Evolutionary conservation across 2,888 invertebrate genomes (phyloP).

Genomic region (Coleophora flavipennella): DNA sequence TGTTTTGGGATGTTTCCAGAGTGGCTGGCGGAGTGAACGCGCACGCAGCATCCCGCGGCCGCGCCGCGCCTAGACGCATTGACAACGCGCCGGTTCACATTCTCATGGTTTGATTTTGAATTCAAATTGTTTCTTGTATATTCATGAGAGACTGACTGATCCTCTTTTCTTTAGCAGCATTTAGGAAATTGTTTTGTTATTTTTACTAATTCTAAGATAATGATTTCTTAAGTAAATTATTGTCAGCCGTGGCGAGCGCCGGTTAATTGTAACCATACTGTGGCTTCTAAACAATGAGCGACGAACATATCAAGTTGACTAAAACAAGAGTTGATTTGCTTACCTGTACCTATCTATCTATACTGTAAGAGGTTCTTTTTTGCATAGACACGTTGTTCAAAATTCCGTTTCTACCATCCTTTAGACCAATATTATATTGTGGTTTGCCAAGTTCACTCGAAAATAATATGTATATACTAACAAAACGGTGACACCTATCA

Average conservation of each 20-base stretch:
- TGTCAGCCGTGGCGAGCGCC: constrained; percentile 29
- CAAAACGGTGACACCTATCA: constrained; percentile 31
- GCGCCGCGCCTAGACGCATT: too few relatives aligned
- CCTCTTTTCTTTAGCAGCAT: constrained; percentile 62
- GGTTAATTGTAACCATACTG: constrained; percentile 25
- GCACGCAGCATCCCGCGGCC: neutral
- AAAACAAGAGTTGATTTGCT: constrained; percentile 37
- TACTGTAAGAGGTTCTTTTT: constrained; percentile 59
- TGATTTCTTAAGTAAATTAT: constrained; percentile 26
- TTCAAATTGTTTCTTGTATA: constrained; percentile 53
- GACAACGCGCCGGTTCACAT: constrained; percentile 33
- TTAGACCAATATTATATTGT: constrained; percentile 19
- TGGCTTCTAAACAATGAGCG: constrained; percentile 39
- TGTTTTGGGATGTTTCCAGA: constrained; percentile 36
- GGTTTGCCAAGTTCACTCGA: constrained; percentile 36
- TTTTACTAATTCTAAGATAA: constrained; percentile 38
- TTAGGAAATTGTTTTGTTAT: constrained; percentile 58
- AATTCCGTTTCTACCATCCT: constrained; percentile 49
- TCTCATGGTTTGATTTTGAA: constrained; percentile 48
- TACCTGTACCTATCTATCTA: constrained; percentile 17
- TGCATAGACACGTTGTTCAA: constrained; percentile 61
- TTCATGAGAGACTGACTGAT: constrained; percentile 66
- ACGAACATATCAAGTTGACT: constrained; percentile 59
- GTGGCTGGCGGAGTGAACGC: constrained; percentile 42
- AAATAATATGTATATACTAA: constrained; percentile 5